Evolutionary conservation across 2,797 vertebrate genomes (phyloP), one percentile per base, ranked within the genome.

Genomic region (Geotrypetes seraphini): DNA sequence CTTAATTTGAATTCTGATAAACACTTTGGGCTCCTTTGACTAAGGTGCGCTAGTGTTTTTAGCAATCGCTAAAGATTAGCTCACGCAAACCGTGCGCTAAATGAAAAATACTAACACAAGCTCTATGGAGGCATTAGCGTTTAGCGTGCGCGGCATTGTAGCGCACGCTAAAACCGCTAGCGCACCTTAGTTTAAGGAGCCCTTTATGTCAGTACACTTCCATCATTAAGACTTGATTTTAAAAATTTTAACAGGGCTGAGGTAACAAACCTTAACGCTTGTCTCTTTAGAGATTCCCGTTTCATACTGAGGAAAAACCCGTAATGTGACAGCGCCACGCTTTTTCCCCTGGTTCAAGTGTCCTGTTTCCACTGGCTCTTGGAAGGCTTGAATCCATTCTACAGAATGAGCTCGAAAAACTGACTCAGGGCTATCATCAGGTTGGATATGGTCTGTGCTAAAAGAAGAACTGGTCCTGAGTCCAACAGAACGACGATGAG

Each of bases 251-350:
- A 29, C 34, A 37, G 29, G 16, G 15, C 12, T 17, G 12, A 17
- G 22, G 16, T 16, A 25, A 29, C 33, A 35, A 33, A 92, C 91
- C 88, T 91, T 90, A 12, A 94, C 76, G 19, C 76, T 89, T 63
- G 85, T 91, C 26, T 92, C 89, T 63, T 84, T 84, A 24, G 89
- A 86, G 53, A 93, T 78, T 29, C 91, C 90, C 0, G 88, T 92
- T 61, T 69, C 76, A 1, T 92, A 93, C 29, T 93, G 88, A 6
- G 89, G 89, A 53, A 85, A 88, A 19, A 94, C 82, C 42, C 72
- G 53, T 43, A 92, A 48, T 5, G 82, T 87, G 59, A 81, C 70
- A 11, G 87, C 79, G 26, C 79, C 79, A 3, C 22, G 46, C 44
- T 73, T 81, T 63, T 76, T 75, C 52, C 71, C 61, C 26, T 53